Evolutionary conservation across 2,113 vertebrate genomes (phyloP), one percentile per base, ranked within the genome.

Genomic region (Hyperoodon ampullatus): DNA sequence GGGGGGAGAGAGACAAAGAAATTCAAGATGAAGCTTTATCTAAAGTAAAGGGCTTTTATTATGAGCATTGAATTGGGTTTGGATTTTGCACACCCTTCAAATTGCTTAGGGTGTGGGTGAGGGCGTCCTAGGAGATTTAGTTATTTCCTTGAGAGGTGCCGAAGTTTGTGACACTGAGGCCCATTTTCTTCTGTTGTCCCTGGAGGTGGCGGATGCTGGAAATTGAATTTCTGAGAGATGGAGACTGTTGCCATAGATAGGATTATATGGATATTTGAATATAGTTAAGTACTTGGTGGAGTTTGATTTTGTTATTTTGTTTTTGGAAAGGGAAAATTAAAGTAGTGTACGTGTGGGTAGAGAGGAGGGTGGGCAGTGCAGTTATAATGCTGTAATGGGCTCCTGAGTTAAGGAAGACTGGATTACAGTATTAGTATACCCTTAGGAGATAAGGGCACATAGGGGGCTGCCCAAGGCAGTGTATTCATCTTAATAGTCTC

Each of bases 11-110:
- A 88, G 93, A 95, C 93, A 89, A 92, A 95, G 96, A 90, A 77
- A 78, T 24, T 21, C 83, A 94, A 77, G 86, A 70, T 42, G 44
- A 89, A 81, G 90, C 82, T 89, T 95, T 95, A 33, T 66, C 4
- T 55, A 65, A 66, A 81, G 72, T 90, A 87, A 97, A 95, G 93
- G 93, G 88, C 92, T 96, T 97, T 85, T 93, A 66, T 94, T 84
- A 60, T 83, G 77, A 70, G 70, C 6, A 11, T 81, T 77, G 83
- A 85, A 19, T 80, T 81, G 87, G 28, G 18, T 95, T 84, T 61
- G 75, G 92, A 84, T 90, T 95, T 74, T 94, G 90, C 71, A 47
- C 10, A 85, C 47, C 88, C 87, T 71, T 93, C 86, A 50, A 0
- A 94, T 94, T 93, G 97, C 95, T 95, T 28, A 75, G 75, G 35